Conservation (phyloP, 2,113 vertebrate species). For the Anarhynchus alexandrinus region DNA sequence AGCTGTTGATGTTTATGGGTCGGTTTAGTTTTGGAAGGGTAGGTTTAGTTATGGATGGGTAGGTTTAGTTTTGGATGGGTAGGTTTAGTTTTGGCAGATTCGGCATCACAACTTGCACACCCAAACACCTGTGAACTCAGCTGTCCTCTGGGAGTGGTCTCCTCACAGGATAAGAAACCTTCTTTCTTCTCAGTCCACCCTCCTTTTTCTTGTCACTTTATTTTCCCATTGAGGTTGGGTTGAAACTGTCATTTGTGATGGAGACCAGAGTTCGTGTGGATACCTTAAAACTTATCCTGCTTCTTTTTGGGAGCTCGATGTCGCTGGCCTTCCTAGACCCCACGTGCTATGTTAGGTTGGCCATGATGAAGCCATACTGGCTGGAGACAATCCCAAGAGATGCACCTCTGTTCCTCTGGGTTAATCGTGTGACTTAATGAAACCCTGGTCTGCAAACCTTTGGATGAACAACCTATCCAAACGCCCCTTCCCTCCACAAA, state of each 20-base stretch:
- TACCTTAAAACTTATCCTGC: not conserved
- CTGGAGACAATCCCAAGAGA: not conserved
- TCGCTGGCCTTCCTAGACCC: not conserved
- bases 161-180: not conserved
- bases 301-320: not conserved
- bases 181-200: not conserved
- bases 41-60: not conserved
- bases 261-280: not conserved
- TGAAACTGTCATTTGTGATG: not conserved
- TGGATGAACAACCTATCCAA: not conserved
- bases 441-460: not conserved
- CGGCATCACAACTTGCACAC: not conserved
- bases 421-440: not conserved
- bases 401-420: not conserved
- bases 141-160: not conserved
- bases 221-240: not conserved
- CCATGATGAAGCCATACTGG: not conserved
- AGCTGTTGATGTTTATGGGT: not conserved
- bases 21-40: not conserved
- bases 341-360: rapidly evolving
- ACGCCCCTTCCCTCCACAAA: rapidly evolving
- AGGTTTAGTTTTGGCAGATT: not conserved
- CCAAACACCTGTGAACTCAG: not conserved
- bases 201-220: not conserved
- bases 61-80: not conserved